These are phyloP conservation scores for Drosophila parthenogenetica DNA, from an alignment of 2,888 invertebrate genomes.

Conservation along the genomic window DNA sequence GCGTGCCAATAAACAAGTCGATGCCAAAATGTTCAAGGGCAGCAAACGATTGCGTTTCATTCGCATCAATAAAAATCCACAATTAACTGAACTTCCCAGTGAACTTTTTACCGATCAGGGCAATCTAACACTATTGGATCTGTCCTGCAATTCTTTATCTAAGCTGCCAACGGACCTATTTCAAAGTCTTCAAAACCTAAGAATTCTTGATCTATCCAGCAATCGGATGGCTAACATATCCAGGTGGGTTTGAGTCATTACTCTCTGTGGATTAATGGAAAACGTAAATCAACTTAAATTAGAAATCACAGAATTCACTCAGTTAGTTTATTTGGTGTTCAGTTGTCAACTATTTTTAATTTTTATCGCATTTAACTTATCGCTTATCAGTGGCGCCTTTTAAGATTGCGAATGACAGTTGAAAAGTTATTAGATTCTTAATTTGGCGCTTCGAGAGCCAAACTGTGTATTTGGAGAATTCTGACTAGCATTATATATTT, in stretches of 20 bases:
- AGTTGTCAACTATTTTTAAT: neutral
- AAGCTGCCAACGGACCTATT: conserved; percentile 52
- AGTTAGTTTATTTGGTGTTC: neutral
- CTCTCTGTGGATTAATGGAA: conserved; percentile 39
- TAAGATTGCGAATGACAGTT: conserved; percentile 10
- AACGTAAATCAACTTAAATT: neutral
- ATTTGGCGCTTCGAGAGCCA: neutral
- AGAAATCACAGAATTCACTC: conserved; percentile 7
- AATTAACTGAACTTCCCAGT: conserved; percentile 45
- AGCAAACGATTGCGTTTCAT: conserved; percentile 88
- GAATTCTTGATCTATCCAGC: conserved; percentile 87
- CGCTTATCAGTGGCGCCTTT: conserved; percentile 23
- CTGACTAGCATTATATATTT: too few relatives aligned
- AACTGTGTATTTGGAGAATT: neutral
- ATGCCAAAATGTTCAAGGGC: conserved; percentile 87
- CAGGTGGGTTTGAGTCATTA: conserved; percentile 84
- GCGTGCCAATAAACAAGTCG: conserved; percentile 86
- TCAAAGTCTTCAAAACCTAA: conserved; percentile 86
- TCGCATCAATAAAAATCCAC: conserved; percentile 55
- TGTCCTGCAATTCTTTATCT: conserved; percentile 36
- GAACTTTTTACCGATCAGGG: conserved; percentile 57
- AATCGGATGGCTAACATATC: conserved; percentile 87
- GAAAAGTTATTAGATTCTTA: conserved; percentile 6
- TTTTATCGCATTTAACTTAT: conserved; percentile 9
- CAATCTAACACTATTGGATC: conserved; percentile 38